Evolutionary conservation across 2,113 vertebrate species (phyloP).

Genomic region (Pipa parva): DNA sequence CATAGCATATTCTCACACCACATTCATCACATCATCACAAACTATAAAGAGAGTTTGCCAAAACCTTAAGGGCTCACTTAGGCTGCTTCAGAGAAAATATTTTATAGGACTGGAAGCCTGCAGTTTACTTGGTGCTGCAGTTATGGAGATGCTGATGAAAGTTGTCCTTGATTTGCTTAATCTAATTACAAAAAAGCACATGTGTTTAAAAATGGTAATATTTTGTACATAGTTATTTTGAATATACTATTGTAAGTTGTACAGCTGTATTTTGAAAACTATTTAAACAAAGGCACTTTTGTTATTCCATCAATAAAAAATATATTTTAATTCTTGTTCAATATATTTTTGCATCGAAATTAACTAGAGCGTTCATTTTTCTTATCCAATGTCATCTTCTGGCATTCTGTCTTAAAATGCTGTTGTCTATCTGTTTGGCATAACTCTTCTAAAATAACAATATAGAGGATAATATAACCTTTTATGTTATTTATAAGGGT

Average conservation of each 20-base stretch:
- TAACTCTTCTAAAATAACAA: too few species aligned
- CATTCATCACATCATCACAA: constrained; percentile 63
- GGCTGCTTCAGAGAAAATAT: constrained; percentile 60
- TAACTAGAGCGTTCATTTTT: too few species aligned
- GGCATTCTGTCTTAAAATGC: too few species aligned
- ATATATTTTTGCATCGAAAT: too few species aligned
- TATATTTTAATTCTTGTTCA: constrained; percentile 85
- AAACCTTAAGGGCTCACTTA: constrained; percentile 48
- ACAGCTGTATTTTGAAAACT: constrained; percentile 91
- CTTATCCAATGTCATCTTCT: too few species aligned
- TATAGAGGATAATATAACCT: too few species aligned
- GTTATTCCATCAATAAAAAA: constrained; percentile 93
- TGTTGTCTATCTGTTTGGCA: too few species aligned
- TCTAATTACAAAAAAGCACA: constrained; percentile 70
- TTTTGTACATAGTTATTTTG: constrained; percentile 94
- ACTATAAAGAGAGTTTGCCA: constrained; percentile 69
- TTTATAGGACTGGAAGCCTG: constrained; percentile 3
- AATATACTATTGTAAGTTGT: constrained; percentile 97
- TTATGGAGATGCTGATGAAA: constrained; percentile 46
- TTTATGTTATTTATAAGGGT: too few species aligned
- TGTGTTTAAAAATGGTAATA: constrained; percentile 70
- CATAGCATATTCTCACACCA: constrained; percentile 63
- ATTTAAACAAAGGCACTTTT: constrained; percentile 88
- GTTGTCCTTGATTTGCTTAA: constrained; percentile 55
- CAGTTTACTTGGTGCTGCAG: neutral